phyloP scores from a whole-genome alignment of 2,888 invertebrate species.

The Phengaris arion region DNA sequence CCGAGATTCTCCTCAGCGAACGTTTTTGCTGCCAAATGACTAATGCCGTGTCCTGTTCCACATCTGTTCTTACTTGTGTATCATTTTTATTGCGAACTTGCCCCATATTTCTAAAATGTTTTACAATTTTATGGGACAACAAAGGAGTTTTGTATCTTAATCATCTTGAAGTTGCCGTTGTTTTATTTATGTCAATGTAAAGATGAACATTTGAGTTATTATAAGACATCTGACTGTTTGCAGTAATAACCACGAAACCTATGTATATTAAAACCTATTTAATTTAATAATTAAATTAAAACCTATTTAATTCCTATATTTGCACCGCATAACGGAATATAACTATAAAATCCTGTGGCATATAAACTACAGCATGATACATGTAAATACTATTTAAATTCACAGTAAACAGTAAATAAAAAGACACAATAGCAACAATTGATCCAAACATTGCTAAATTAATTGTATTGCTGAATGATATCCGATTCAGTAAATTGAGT shows the following conservation, averaged over 20 bases:
- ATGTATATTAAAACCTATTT: too few relatives aligned
- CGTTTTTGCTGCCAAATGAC: conserved; percentile 71
- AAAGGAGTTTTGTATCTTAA: neutral
- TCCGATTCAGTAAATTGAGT: neutral
- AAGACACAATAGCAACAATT: neutral
- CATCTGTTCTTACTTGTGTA: conserved; percentile 35
- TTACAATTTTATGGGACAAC: neutral
- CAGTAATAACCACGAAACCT: too few relatives aligned
- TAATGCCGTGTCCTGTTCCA: conserved; percentile 54
- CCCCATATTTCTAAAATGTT: conserved; percentile 16
- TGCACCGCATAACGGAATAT: too few relatives aligned
- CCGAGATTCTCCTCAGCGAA: conserved; percentile 71
- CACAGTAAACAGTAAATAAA: too few relatives aligned
- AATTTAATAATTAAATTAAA: too few relatives aligned
- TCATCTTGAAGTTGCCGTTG: neutral
- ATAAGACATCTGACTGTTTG: too few relatives aligned
- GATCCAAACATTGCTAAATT: neutral
- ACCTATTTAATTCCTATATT: too few relatives aligned
- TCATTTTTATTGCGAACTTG: conserved; percentile 24
- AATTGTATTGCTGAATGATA: conserved; percentile 8
- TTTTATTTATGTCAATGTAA: too few relatives aligned
- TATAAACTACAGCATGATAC: too few relatives aligned
- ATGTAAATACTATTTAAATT: too few relatives aligned
- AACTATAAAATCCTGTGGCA: too few relatives aligned
- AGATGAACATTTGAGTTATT: too few relatives aligned